These are phyloP conservation scores for Psephotus haematonotus DNA, from an alignment of 2,113 vertebrate genomes.

Conservation along the genomic window DNA sequence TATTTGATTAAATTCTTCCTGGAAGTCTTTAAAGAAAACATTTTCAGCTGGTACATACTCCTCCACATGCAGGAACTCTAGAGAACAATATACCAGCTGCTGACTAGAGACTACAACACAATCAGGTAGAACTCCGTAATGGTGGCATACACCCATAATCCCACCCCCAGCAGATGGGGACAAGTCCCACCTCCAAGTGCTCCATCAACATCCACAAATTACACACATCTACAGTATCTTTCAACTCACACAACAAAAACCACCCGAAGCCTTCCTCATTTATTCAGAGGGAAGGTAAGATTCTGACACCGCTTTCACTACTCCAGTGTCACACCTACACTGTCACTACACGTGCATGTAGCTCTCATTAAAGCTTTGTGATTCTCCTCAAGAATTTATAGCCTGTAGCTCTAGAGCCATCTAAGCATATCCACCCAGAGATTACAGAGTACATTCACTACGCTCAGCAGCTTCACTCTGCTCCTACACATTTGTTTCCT, in stretches of 20 bases:
- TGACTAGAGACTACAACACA: neutral
- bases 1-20: neutral
- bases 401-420: neutral
- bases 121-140: rapidly evolving
- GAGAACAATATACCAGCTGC: neutral
- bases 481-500: neutral
- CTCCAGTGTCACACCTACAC: neutral
- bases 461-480: neutral
- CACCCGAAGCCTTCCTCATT: neutral
- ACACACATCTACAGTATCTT: neutral
- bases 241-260: neutral
- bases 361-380: neutral
- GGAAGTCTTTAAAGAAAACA: neutral
- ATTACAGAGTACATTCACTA: neutral
- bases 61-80: neutral
- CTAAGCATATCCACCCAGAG: neutral
- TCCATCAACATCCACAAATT: neutral
- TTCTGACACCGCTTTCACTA: neutral
- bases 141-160: neutral
- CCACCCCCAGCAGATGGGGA: neutral
- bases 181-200: neutral
- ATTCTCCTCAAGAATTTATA: neutral
- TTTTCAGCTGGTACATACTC: neutral
- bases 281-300: neutral
- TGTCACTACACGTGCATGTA: neutral